These are phyloP conservation scores for Gadus macrocephalus DNA, from an alignment of 2,113 vertebrate genomes.

Conservation along the genomic window DNA sequence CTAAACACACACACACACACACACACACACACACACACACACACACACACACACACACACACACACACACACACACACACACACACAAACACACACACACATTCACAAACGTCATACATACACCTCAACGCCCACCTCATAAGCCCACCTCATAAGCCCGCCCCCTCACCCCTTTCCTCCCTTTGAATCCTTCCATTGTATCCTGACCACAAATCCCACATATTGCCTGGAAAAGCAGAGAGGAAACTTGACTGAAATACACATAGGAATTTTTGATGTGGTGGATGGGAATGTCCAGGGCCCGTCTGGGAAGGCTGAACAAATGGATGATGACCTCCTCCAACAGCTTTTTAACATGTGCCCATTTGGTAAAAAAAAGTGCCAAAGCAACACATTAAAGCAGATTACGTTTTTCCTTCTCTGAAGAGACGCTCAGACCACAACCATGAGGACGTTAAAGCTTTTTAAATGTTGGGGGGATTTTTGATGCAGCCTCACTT, in stretches of 20 bases:
- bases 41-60: neutral
- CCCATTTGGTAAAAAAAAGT: neutral
- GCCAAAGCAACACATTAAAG: neutral
- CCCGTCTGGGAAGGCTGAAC: constrained; percentile 22
- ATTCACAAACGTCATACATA: neutral
- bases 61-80: neutral
- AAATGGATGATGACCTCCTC: neutral
- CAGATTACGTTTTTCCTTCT: neutral
- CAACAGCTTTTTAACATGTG: neutral
- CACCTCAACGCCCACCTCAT: constrained; percentile 25
- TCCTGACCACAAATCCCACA: constrained; percentile 61
- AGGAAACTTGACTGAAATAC: constrained; percentile 56
- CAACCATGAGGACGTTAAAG: neutral
- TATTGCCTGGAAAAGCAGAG: constrained; percentile 58
- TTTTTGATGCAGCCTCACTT: constrained; percentile 27
- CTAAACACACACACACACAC: neutral
- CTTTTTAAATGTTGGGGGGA: constrained; percentile 7
- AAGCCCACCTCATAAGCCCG: constrained; percentile 40
- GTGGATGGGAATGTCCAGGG: constrained; percentile 31
- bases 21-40: neutral
- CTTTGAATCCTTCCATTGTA: constrained; percentile 63
- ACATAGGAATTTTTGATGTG: constrained; percentile 43
- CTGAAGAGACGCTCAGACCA: neutral
- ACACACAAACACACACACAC: neutral
- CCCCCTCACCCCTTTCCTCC: constrained; percentile 40